Evolutionary conservation across 2,113 vertebrate genomes (phyloP).

Genomic region (Argyrosomus japonicus): DNA sequence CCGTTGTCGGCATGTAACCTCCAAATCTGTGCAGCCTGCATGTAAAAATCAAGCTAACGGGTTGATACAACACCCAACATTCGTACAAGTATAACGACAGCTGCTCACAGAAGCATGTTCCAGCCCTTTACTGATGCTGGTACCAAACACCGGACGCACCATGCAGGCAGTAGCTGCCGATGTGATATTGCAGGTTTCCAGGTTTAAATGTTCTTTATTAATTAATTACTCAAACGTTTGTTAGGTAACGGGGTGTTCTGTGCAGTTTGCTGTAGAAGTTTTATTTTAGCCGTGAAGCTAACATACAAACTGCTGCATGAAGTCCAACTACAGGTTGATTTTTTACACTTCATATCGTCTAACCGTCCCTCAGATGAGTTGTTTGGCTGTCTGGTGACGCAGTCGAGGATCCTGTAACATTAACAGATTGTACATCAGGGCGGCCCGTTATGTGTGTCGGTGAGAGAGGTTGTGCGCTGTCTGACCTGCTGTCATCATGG

Average conservation of each 20-base stretch:
- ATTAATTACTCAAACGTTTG: not conserved
- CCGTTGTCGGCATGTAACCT: not conserved
- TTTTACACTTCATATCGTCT: not conserved
- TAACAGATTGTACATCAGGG: too few relatives aligned
- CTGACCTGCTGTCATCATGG: slow-evolving; percentile 64
- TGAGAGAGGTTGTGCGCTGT: slow-evolving; percentile 28
- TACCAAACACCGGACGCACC: not conserved
- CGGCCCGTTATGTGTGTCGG: not conserved
- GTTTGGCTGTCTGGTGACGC: slow-evolving; percentile 14
- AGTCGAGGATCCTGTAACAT: not conserved
- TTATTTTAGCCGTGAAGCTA: not conserved
- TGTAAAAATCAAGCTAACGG: not conserved
- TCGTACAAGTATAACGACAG: not conserved
- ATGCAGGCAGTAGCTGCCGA: not conserved
- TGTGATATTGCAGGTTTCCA: not conserved
- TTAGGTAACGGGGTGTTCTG: not conserved
- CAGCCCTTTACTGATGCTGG: not conserved
- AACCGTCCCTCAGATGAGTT: not conserved
- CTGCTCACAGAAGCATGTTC: not conserved
- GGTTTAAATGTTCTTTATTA: not conserved
- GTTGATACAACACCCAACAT: not conserved
- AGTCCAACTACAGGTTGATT: not conserved
- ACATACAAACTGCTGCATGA: not conserved
- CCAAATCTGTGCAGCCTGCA: not conserved
- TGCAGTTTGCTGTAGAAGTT: not conserved